Base-by-base conservation (phyloP, 2,888 invertebrate genomes). In the Flabesymbios commensalis region DNA sequence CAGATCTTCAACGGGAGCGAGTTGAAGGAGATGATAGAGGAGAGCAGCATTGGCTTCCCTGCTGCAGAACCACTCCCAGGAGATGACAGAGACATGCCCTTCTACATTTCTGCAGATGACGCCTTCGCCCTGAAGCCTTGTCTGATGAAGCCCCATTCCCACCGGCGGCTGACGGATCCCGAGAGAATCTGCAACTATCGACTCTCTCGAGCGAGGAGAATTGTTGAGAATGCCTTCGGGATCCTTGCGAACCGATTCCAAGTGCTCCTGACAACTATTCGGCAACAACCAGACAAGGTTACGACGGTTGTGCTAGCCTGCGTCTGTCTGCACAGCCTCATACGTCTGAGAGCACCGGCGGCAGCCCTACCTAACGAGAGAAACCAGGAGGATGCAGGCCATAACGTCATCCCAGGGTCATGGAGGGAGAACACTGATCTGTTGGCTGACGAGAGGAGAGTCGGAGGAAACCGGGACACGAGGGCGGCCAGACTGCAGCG, bases 1-100 rank as follows among this genome's bases (percentile, higher is more conserved):
- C 71, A 69, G n/a, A 62, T 69, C 3, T 70, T 61, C 26, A 32
- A 42, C 14, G 49, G 57, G 29, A 59, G 57, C 1, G 29, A n/a
- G 19, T 42, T 68, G 5, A 7, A 49, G 29, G 19, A 14, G 14
- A 10, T 19, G 10, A n/a, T n/a, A n/a, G n/a, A n/a, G n/a, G n/a
- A n/a, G n/a, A n/a, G n/a, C n/a, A n/a, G n/a, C n/a, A n/a, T n/a
- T n/a, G n/a, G n/a, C n/a, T n/a, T n/a, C n/a, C n/a, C n/a, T n/a
- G n/a, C n/a, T n/a, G n/a, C n/a, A n/a, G n/a, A n/a, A n/a, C n/a
- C n/a, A n/a, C n/a, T n/a, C n/a, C n/a, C n/a, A n/a, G n/a, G n/a
- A n/a, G n/a, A n/a, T n/a, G n/a, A n/a, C n/a, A n/a, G n/a, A n/a
- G n/a, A n/a, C n/a, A n/a, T n/a, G n/a, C n/a, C n/a, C n/a, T n/a